Base-by-base conservation (phyloP, 2,113 vertebrate species). In the Salvelinus alpinus region DNA sequence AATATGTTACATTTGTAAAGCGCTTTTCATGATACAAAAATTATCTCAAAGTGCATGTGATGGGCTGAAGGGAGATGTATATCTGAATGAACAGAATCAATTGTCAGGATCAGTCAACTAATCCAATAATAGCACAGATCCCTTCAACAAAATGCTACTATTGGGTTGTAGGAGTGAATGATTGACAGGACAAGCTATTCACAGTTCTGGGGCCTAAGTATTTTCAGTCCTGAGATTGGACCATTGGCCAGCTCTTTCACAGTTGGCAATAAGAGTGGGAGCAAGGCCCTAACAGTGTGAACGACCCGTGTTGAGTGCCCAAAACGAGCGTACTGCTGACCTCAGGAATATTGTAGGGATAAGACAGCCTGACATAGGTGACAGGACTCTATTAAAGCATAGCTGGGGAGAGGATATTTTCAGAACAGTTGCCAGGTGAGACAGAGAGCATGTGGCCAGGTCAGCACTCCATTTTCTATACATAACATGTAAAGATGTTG, bases 401-500 rank as follows among this genome's bases (percentile, higher is more conserved):
- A 73, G 70, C 20, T 27, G 18, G 71, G 27, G 31, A 62, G 67
- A 22, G 27, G 59, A 74, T 62, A 22, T 22, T 60, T n/a, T 29
- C 57, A n/a, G 9, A 22, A 1, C 73, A 71, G 79, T 74, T 72
- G 74, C 74, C 69, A 80, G 82, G 84, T 88, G 79, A 18, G 51
- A 54, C 51, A 18, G 51, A 18, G 5, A 18, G 14, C 51, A 16
- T 54, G 51, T 54, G 51, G 51, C 51, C 51, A 16, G 13, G 16
- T 54, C 85, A 65, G 71, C 75, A 70, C 80, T 88, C 84, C 79
- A 84, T 90, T 84, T 85, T 73, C 67, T 67, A 87, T 74, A 48
- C 51, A 76, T 71, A 79, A 72, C 71, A 77, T 20, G 16, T 73
- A 71, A 76, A 78, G 70, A 75, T 62, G 38, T 71, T 76, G 82